phyloP scores from a whole-genome alignment of 2,113 vertebrate genomes.

The Lepidothrix coronata region DNA sequence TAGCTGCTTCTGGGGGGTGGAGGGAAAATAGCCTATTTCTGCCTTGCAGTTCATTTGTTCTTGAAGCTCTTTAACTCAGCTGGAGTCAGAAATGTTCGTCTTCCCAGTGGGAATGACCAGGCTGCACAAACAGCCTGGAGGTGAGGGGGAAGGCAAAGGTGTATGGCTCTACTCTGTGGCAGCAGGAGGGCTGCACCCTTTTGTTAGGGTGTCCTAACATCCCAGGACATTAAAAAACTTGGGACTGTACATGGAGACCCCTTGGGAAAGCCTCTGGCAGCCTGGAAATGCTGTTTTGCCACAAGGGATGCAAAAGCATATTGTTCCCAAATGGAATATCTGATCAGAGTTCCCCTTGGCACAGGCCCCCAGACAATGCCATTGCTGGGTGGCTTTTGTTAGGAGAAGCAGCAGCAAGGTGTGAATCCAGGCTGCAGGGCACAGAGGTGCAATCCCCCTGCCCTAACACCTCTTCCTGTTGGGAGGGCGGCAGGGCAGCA shows the following conservation, averaged over 20 bases:
- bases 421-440: not conserved
- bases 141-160: not conserved
- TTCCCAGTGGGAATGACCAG: not conserved
- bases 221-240: not conserved
- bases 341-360: not conserved
- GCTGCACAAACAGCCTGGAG: not conserved
- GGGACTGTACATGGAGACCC: not conserved
- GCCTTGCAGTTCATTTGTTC: conserved; percentile 6
- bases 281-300: not conserved
- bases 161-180: rapidly evolving
- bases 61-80: conserved; percentile 21
- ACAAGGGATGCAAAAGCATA: not conserved
- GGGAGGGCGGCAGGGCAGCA: rapidly evolving
- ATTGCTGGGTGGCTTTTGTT: not conserved
- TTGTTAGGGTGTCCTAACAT: not conserved
- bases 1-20: not conserved
- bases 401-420: not conserved
- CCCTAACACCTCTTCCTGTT: not conserved
- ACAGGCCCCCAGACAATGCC: not conserved
- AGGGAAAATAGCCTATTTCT: conserved; percentile 33
- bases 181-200: not conserved
- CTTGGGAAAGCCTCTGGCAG: not conserved
- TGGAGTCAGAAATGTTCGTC: not conserved
- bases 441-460: rapidly evolving
- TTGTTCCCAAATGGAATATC: not conserved